Conservation (phyloP, 2,113 vertebrate genomes). For the Chloroceryle aenea region DNA sequence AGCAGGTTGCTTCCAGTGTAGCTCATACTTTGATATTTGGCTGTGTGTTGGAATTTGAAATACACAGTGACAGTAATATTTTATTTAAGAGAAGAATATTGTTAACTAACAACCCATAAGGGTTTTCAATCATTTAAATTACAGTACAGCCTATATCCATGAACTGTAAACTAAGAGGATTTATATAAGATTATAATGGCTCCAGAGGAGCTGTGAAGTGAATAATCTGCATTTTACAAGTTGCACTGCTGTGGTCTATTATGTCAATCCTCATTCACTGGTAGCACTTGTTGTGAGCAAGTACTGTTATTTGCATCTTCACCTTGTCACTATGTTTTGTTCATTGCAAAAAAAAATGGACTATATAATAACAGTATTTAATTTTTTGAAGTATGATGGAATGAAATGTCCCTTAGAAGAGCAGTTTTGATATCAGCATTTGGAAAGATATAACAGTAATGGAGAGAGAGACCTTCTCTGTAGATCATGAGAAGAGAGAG, state of each 20-base stretch:
- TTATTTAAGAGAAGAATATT: not conserved
- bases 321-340: not conserved
- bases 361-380: not conserved
- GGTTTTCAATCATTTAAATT: constrained; percentile 17
- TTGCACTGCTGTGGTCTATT: not conserved
- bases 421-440: not conserved
- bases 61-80: not conserved
- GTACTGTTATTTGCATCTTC: constrained; percentile 5
- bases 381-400: not conserved
- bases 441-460: not conserved
- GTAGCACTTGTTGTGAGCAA: not conserved
- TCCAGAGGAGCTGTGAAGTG: constrained; percentile 14
- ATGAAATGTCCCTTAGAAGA: not conserved
- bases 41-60: not conserved
- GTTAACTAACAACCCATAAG: not conserved
- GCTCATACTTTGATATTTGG: not conserved
- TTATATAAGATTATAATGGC: constrained; percentile 8
- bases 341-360: not conserved
- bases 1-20: not conserved
- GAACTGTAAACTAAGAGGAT: constrained; percentile 13
- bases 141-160: not conserved
- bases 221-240: constrained; percentile 33
- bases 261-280: constrained; percentile 16
- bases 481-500: not conserved
- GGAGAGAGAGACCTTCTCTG: not conserved